These are phyloP conservation scores for Ctenomys sociabilis DNA, from an alignment of 2,113 vertebrate genomes.

Conservation along the genomic window DNA sequence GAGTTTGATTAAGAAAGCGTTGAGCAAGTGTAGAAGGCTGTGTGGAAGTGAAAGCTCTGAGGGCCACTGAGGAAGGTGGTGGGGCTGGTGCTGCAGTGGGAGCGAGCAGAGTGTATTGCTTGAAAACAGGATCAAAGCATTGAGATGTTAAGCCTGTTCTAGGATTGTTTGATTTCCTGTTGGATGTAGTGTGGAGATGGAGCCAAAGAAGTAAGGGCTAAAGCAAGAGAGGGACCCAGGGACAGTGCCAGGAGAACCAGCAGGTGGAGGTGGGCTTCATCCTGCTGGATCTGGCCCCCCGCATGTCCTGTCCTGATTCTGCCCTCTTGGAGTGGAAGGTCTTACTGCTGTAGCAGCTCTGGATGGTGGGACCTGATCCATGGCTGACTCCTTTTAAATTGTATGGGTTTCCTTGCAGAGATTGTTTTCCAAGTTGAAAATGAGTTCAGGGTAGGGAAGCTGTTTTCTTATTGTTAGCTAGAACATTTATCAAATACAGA, in stretches of 20 bases:
- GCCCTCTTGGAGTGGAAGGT: neutral
- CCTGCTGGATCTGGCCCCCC: neutral
- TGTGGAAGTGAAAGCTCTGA: constrained; percentile 10
- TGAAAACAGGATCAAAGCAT: neutral
- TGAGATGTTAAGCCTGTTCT: neutral
- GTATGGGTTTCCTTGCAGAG: neutral
- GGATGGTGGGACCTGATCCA: neutral
- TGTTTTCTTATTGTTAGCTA: neutral
- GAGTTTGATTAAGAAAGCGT: constrained; percentile 64
- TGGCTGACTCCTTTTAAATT: neutral
- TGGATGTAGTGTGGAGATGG: neutral
- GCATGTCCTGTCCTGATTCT: accelerated
- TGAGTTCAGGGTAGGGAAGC: neutral
- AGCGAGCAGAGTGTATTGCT: neutral
- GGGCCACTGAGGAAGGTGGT: neutral
- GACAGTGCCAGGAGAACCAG: neutral
- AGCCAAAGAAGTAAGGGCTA: constrained; percentile 10
- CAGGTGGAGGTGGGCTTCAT: neutral
- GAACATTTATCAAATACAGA: neutral
- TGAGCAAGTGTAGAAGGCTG: constrained; percentile 86
- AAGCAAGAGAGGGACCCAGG: neutral
- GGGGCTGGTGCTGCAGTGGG: neutral
- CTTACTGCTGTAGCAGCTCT: neutral
- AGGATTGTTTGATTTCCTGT: neutral
- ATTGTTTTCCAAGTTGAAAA: neutral